Evolutionary conservation across 2,797 vertebrate species (phyloP).

Genomic region (Eospalax fontanierii): DNA sequence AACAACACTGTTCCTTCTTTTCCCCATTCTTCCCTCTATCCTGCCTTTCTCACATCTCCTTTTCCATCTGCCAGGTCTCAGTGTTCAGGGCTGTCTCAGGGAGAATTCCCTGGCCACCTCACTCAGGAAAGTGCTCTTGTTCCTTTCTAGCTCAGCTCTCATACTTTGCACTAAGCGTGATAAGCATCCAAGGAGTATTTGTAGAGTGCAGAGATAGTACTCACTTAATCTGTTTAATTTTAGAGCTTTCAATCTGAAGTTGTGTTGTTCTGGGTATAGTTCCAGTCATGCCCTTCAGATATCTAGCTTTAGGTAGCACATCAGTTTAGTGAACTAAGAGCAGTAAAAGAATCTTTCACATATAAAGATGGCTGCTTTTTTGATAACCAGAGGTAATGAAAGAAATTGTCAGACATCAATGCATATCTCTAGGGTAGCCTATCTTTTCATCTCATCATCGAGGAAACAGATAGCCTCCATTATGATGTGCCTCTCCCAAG

Average conservation of each 20-base stretch:
- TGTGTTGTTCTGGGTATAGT: conserved; percentile 35
- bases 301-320: conserved; percentile 42
- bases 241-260: conserved; percentile 36
- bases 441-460: conserved; percentile 37
- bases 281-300: background rate
- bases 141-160: background rate
- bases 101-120: background rate
- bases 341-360: background rate
- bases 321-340: background rate
- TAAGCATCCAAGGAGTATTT: background rate
- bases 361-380: conserved; percentile 55
- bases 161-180: background rate
- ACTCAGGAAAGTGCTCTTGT: no score
- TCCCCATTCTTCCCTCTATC: background rate
- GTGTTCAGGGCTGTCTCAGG: background rate
- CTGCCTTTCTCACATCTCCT: rapidly evolving
- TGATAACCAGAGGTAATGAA: conserved; percentile 29
- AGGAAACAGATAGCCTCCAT: background rate
- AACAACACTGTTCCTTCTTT: background rate
- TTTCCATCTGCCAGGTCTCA: background rate
- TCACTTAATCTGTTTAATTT: conserved; percentile 19
- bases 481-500: background rate
- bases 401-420: background rate
- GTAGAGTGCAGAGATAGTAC: background rate
- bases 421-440: background rate